Percentiles rank a stretch among this genome's conserved stretches.
phyloP scores from a whole-genome alignment of 1,140 invertebrate species.

The Sesamia nonagrioides region DNA sequence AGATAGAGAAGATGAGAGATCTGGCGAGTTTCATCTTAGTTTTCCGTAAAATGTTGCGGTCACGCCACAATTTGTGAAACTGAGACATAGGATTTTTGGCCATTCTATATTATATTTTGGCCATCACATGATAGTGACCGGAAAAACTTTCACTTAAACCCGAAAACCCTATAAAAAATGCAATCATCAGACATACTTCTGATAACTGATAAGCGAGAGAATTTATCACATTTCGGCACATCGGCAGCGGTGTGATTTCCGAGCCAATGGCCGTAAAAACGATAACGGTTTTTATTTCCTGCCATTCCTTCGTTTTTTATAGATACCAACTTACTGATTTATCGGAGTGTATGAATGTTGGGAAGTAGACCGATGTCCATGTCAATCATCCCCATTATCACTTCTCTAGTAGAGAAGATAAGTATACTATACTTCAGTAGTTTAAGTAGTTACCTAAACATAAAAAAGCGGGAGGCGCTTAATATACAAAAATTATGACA shows the following conservation, averaged over 20 bases:
- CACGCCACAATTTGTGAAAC: too few relatives aligned
- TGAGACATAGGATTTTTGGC: too few relatives aligned
- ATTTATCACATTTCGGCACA: slow-evolving; percentile 38
- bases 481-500: too few relatives aligned
- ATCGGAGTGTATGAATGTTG: neutral
- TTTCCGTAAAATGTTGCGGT: too few relatives aligned
- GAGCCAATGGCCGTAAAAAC: slow-evolving; percentile 45
- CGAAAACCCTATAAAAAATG: neutral
- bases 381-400: neutral
- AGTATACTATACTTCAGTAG: too few relatives aligned
- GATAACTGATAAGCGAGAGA: slow-evolving; percentile 1
- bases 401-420: too few relatives aligned
- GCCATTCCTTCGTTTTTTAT: neutral
- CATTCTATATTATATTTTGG: too few relatives aligned
- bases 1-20: too few relatives aligned
- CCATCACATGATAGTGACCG: too few relatives aligned
- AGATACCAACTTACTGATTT: neutral
- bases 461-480: too few relatives aligned
- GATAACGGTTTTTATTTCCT: slow-evolving; percentile 47
- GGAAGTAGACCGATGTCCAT: neutral
- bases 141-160: neutral
- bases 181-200: slow-evolving; percentile 5
- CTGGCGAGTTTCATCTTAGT: too few relatives aligned
- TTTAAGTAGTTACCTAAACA: too few relatives aligned
- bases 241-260: slow-evolving; percentile 43